Evolutionary conservation across 2,888 invertebrate species (phyloP), one percentile per base, ranked within the genome.

Genomic region (Diarsia rubi): DNA sequence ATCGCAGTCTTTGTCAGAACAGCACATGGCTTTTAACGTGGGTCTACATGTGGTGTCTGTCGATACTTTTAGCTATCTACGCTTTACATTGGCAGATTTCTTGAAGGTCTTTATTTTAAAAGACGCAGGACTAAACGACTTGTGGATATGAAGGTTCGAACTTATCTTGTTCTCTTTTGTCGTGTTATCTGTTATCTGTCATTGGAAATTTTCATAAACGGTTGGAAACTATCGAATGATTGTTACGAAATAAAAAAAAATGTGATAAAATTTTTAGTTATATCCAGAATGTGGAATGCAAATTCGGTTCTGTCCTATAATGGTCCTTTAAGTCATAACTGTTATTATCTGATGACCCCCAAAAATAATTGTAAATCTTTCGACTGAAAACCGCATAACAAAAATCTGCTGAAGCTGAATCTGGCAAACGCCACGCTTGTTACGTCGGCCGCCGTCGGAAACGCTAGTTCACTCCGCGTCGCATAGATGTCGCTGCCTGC

Each of bases 401-500:
- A 37, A 24, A 8, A 47, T 66, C 37, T 76, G 14, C 82, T 31
- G 3, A 65, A 45, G 47, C 16, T 69, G 52, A 68, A 76, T 62
- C 77, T 73, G 57, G 77, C 85, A n/a, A 64, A 62, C 77, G 64
- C 64, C 37, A 66, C 84, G 47, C 59, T 84, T 73, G 69, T 78
- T 64, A 68, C 81, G 71, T 69, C 21, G 57, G 59, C 44, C 47
- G 66, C 69, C 69, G 82, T 85, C 88, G 88, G 90, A 90, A 91
- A 86, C 89, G 73, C 47, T 89, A 87, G 90, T 94, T 91, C 91
- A 77, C 89, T 87, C 86, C 87, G 82, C 85, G 83, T 79, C 74
- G 83, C 83, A 90, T 92, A 95, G 95, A 95, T 95, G 95, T 92
- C 95, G 94, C 92, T 94, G 90, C 88, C 81, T 89, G 91, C 90